Evolutionary conservation across 2,888 invertebrate genomes (phyloP).

Genomic region (Schizaphis graminum): DNA sequence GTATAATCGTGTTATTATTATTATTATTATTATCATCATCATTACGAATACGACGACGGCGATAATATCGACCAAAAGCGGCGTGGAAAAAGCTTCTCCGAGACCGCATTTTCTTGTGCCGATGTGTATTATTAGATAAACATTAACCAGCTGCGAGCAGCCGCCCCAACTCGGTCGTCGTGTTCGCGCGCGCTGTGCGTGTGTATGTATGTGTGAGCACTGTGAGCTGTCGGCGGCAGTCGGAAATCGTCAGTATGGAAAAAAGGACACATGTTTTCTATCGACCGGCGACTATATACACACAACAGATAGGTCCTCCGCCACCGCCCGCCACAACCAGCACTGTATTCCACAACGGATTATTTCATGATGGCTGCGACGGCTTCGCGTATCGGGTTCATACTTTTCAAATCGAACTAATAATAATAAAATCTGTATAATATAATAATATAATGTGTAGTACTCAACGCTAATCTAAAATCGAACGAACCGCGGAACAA

Average conservation of each 20-base stretch:
- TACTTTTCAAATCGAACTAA: slow-evolving; percentile 17
- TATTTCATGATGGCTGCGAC: slow-evolving; percentile 13
- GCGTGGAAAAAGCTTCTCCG: slow-evolving; percentile 27
- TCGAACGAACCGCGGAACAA: no score
- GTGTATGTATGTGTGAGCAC: slow-evolving; percentile 7
- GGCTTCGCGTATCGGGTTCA: slow-evolving; percentile 23
- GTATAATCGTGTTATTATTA: background rate
- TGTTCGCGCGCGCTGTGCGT: background rate
- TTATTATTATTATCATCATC: background rate
- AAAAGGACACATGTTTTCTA: slow-evolving; percentile 66
- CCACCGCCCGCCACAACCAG: background rate
- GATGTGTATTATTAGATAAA: slow-evolving; percentile 64
- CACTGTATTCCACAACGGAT: slow-evolving; percentile 7
- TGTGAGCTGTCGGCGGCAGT: slow-evolving; percentile 47
- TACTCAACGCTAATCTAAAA: no score
- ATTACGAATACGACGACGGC: background rate
- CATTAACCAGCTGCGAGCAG: slow-evolving; percentile 62
- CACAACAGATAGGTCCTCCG: background rate
- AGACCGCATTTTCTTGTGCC: slow-evolving; percentile 35
- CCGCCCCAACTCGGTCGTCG: background rate
- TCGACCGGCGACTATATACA: slow-evolving; percentile 59
- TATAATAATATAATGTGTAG: background rate
- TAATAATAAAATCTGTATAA: background rate
- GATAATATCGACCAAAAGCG: slow-evolving; percentile 20
- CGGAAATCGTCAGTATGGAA: slow-evolving; percentile 63